Conservation (phyloP, 2,113 vertebrate species). For the Setophaga coronata region DNA sequence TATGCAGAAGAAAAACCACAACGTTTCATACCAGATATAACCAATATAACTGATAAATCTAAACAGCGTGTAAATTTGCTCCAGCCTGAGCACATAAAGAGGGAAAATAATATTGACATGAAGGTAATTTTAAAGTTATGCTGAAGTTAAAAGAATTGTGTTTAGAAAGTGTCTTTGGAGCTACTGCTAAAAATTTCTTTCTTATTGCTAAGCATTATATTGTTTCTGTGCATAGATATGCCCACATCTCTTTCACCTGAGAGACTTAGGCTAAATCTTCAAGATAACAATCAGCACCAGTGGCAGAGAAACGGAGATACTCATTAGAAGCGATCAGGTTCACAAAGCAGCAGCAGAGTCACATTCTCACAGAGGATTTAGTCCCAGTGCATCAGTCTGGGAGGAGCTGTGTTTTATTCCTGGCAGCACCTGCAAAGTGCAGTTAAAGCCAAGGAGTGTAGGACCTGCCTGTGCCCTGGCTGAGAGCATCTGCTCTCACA, state of each 20-base stretch:
- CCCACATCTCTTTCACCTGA: not conserved
- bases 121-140: not conserved
- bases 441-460: not conserved
- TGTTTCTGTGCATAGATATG: not conserved
- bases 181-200: not conserved
- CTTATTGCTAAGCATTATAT: not conserved
- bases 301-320: accelerated
- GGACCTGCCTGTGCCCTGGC: not conserved
- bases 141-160: not conserved
- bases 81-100: not conserved
- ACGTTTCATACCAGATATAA: not conserved
- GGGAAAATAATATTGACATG: not conserved
- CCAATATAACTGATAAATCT: not conserved
- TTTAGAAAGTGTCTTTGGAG: not conserved
- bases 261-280: not conserved
- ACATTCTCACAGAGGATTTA: not conserved
- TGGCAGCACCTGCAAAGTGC: accelerated
- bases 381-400: no score
- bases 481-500: not conserved
- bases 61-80: not conserved
- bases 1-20: not conserved
- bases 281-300: not conserved
- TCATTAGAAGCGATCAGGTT: not conserved
- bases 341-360: not conserved
- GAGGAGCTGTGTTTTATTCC: not conserved